A percentile compares a stretch with the other conserved stretches of the same genome.
Evolutionary conservation across 2,797 vertebrate genomes (phyloP).

Genomic region (Sphaeramia orbicularis): DNA sequence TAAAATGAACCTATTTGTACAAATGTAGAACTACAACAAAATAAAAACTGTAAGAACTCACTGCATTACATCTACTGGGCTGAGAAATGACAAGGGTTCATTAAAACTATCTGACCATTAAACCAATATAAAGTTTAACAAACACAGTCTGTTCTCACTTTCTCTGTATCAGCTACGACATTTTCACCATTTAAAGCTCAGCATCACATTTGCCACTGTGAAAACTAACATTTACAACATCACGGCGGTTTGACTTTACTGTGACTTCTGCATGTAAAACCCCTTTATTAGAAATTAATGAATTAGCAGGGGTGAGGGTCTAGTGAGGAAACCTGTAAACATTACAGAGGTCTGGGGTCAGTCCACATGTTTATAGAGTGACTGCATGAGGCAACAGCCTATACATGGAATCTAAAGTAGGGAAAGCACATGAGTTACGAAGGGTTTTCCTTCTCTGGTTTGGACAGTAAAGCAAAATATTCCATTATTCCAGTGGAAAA

Average conservation of each 20-base stretch:
- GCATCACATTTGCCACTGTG: constrained; percentile 26
- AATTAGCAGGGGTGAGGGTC: constrained; percentile 52
- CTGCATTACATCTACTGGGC: too few relatives aligned
- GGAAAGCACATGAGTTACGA: constrained; percentile 14
- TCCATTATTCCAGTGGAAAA: constrained; percentile 16
- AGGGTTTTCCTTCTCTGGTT: constrained; percentile 37
- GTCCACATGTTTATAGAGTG: constrained; percentile 34
- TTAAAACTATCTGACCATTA: too few relatives aligned
- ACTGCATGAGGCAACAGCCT: constrained; percentile 39
- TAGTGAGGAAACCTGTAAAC: constrained; percentile 50
- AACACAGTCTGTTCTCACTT: constrained; percentile 41
- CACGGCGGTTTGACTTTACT: constrained; percentile 33
- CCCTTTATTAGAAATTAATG: constrained; percentile 61
- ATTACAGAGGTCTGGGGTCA: constrained; percentile 38
- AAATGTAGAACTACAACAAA: too few relatives aligned
- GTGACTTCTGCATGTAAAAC: constrained; percentile 50
- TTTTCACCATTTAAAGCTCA: constrained; percentile 32
- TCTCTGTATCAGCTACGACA: constrained; percentile 32
- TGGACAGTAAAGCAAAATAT: constrained; percentile 9
- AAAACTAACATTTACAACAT: constrained; percentile 46
- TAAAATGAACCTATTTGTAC: too few relatives aligned
- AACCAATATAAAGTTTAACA: too few relatives aligned
- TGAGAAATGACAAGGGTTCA: too few relatives aligned
- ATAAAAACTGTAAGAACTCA: too few relatives aligned
- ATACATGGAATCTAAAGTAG: constrained; percentile 48